A percentile compares a stretch with the other conserved stretches of the same genome.
These are phyloP conservation scores for Frieseomelitta varia DNA, from an alignment of 1,140 invertebrate genomes.

Conservation along the genomic window DNA sequence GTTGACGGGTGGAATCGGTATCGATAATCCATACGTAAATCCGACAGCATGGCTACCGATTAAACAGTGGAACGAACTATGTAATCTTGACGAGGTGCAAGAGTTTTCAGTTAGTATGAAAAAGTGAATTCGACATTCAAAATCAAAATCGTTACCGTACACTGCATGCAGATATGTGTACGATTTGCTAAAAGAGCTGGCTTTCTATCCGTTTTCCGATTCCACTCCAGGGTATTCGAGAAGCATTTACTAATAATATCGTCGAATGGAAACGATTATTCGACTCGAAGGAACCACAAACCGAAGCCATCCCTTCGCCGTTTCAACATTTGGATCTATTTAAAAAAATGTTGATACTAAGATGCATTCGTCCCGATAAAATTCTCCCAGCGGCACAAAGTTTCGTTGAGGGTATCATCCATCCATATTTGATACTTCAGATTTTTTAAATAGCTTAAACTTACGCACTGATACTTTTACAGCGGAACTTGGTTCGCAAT, in stretches of 20 bases:
- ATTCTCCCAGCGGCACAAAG: constrained; percentile 91
- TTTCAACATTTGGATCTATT: constrained; percentile 87
- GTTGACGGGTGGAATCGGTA: constrained; percentile 91
- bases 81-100: constrained; percentile 85
- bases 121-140: not conserved
- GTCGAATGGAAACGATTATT: constrained; percentile 89
- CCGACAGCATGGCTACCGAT: constrained; percentile 88
- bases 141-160: not conserved
- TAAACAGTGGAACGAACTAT: constrained; percentile 93
- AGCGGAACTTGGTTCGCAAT: constrained; percentile 89
- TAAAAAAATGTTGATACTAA: constrained; percentile 90
- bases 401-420: constrained; percentile 86
- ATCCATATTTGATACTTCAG: not conserved
- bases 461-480: constrained; percentile 66
- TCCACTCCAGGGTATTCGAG: constrained; percentile 82
- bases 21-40: constrained; percentile 90
- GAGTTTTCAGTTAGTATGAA: constrained; percentile 82
- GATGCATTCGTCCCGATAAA: constrained; percentile 94
- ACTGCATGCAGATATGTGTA: no score
- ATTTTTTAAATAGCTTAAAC: not conserved
- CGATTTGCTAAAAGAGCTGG: not conserved
- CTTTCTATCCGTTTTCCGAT: not conserved
- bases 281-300: constrained; percentile 88
- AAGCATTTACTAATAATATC: constrained; percentile 84
- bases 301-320: constrained; percentile 85